Conservation (phyloP, 2,113 vertebrate species). For the Rhinopomastus cyanomelas region DNA sequence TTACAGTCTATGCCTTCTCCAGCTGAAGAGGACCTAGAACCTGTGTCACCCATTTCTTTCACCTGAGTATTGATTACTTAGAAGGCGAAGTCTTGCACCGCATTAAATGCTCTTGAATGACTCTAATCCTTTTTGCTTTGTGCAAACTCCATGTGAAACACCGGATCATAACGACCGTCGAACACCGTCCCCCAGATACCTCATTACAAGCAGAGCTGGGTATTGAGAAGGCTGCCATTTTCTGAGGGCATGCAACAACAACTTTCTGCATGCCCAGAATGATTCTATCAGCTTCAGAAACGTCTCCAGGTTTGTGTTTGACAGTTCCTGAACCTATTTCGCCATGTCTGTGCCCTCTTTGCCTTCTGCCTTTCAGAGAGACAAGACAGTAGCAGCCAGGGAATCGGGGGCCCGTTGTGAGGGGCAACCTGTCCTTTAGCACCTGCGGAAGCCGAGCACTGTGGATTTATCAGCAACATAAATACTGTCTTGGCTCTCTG, state of each 20-base stretch:
- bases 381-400: not conserved
- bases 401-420: not conserved
- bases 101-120: not conserved
- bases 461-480: not conserved
- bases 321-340: not conserved
- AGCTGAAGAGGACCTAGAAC: slow-evolving; percentile 23
- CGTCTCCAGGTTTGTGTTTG: not conserved
- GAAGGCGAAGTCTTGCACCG: not conserved
- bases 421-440: not conserved
- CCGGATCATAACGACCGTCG: not conserved
- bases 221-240: not conserved
- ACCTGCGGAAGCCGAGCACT: not conserved
- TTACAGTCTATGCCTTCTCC: not conserved
- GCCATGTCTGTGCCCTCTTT: not conserved
- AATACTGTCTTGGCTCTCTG: not conserved
- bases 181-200: not conserved
- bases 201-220: not conserved
- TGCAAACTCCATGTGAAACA: not conserved
- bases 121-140: not conserved
- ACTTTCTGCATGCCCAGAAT: not conserved
- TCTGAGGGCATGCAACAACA: not conserved
- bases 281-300: not conserved
- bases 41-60: not conserved
- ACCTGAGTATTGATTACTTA: not conserved
- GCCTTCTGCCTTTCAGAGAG: not conserved